Conservation (phyloP, 2,888 invertebrate species). For the Monoplex corrugatus region DNA sequence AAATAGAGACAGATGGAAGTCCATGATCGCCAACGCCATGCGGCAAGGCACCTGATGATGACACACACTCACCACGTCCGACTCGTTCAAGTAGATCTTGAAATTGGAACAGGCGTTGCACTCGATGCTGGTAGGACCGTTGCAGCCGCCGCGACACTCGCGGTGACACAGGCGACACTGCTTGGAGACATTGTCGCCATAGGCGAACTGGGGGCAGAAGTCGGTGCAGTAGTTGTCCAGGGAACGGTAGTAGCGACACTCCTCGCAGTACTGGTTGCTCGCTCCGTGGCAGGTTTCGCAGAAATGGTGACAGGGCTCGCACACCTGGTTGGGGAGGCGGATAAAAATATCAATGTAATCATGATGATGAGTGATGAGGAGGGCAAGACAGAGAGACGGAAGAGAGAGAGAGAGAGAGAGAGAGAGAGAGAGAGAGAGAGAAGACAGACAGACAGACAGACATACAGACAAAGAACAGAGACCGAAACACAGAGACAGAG, state of each 20-base stretch:
- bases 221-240: slow-evolving; percentile 86
- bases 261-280: slow-evolving; percentile 92
- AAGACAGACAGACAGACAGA: neutral
- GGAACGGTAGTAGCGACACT: slow-evolving; percentile 92
- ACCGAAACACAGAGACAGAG: neutral
- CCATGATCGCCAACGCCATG: too few relatives aligned
- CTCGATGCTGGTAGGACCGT: slow-evolving; percentile 70
- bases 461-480: neutral
- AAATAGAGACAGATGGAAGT: too few relatives aligned
- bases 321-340: slow-evolving; percentile 84
- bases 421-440: neutral
- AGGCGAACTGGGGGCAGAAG: slow-evolving; percentile 92
- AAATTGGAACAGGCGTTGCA: slow-evolving; percentile 75
- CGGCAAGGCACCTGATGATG: too few relatives aligned
- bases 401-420: neutral
- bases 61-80: slow-evolving; percentile 35
- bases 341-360: neutral
- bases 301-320: slow-evolving; percentile 93
- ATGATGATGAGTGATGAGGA: neutral
- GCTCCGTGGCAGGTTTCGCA: slow-evolving; percentile 94
- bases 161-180: slow-evolving; percentile 89
- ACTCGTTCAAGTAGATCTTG: slow-evolving; percentile 69
- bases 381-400: neutral
- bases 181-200: slow-evolving; percentile 88
- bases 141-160: slow-evolving; percentile 88